Evolutionary conservation across 2,797 vertebrate species (phyloP), one percentile per base, ranked within the genome.

Genomic region (Nasua narica): DNA sequence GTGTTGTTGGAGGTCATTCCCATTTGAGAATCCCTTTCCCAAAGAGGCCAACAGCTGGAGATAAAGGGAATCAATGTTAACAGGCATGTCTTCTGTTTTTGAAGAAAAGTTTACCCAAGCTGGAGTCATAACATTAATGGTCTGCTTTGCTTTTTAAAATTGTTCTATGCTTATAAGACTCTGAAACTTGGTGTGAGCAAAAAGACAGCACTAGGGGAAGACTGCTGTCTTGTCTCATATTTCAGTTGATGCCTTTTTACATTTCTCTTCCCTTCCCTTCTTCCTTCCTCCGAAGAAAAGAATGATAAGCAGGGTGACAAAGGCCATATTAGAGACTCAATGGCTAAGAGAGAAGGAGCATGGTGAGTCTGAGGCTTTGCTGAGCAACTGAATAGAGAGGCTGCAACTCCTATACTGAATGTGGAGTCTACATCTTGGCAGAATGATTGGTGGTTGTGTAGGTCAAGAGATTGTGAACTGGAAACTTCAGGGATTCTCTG

Each of bases 401-500:
- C 54, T 83, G 81, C 62, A 77, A 11, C 79, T 82, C 27, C 70
- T 46, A 9, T 1, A 5, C 3, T 76, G 74, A 65, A 32, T 52
- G 25, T 74, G 46, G n/a, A 92, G 62, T 40, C 95, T 91, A 16
- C 54, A 32, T 46, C 93, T 85, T 88, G 46, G 91, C 77, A 77
- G 82, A 70, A 46, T 67, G 54, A 69, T 58, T 56, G 15, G 29
- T 58, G 46, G 84, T 83, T 87, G 19, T n/a, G 54, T 82, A 77
- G 43, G 11, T 77, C 18, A 37, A 89, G 48, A 43, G 87, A 83
- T 86, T 35, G 67, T 84, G 19, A n/a, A 35, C 46, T 74, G 62
- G 70, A 83, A 74, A 95, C 43, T 32, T 79, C 46, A 78, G 74
- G 50, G 92, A 37, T 89, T 70, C 54, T 83, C 93, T 97, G 86